Conservation (phyloP, 2,113 vertebrate genomes). For the Phrynocephalus versicolor region DNA sequence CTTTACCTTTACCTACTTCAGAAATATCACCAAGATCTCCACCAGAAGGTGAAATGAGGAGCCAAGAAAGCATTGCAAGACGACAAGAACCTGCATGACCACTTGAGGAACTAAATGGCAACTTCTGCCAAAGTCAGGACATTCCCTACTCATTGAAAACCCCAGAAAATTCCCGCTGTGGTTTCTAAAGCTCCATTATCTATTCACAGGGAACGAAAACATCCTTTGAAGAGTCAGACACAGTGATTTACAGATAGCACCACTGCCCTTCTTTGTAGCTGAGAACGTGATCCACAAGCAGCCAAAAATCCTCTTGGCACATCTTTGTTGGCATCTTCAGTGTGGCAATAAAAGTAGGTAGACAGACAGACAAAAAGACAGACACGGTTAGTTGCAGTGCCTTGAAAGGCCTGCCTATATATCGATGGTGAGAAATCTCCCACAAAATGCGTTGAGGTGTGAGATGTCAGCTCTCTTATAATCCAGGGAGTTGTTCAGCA, state of each 20-base stretch:
- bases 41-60: neutral
- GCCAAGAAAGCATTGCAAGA: neutral
- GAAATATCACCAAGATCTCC: neutral
- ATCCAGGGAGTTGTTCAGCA: too few species aligned
- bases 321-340: neutral
- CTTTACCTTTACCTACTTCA: neutral
- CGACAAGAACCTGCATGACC: neutral
- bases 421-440: too few species aligned
- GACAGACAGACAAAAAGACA: too few species aligned
- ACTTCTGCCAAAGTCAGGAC: accelerated
- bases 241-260: neutral
- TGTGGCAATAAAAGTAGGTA: neutral
- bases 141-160: neutral
- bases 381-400: too few species aligned
- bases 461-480: too few species aligned
- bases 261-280: neutral
- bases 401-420: too few species aligned
- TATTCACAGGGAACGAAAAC: neutral
- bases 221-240: neutral
- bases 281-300: neutral
- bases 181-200: neutral
- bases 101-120: neutral
- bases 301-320: too few species aligned
- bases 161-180: neutral
- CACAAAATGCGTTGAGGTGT: too few species aligned